These are phyloP conservation scores for Myiozetetes cayanensis DNA, from an alignment of 2,113 vertebrate genomes.

Conservation along the genomic window DNA sequence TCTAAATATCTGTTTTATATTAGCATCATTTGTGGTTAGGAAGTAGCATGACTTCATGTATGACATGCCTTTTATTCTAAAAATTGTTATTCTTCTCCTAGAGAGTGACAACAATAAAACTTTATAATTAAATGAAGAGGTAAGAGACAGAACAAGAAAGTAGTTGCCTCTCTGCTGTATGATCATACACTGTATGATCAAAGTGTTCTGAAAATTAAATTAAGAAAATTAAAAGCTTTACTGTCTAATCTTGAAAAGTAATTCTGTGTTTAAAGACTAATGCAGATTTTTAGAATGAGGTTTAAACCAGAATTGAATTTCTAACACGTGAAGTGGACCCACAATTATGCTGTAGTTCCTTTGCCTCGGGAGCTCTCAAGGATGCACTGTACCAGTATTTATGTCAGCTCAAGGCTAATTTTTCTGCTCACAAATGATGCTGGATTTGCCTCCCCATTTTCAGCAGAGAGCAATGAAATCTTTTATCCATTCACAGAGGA, in stretches of 20 bases:
- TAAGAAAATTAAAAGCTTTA: constrained; percentile 27
- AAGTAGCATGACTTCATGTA: background rate
- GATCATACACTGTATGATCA: background rate
- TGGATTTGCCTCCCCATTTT: background rate
- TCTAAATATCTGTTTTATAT: background rate
- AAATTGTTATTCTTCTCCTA: background rate
- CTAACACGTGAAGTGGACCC: background rate
- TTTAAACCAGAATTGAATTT: constrained; percentile 11
- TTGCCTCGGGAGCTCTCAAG: background rate
- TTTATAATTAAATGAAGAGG: background rate
- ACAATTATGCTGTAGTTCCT: background rate
- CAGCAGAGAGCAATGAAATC: background rate
- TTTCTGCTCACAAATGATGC: background rate
- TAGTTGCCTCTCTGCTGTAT: background rate
- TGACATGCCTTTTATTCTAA: background rate
- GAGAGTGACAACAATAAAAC: background rate
- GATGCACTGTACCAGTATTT: background rate
- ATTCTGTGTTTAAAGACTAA: constrained; percentile 21
- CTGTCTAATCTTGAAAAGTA: background rate
- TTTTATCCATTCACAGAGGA: background rate
- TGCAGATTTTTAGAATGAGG: background rate
- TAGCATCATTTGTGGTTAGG: background rate
- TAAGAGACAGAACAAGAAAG: constrained; percentile 3
- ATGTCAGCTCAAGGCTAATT: background rate
- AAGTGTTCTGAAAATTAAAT: background rate